phyloP scores from a whole-genome alignment of 2,797 vertebrate species.

The Dipus sagitta region DNA sequence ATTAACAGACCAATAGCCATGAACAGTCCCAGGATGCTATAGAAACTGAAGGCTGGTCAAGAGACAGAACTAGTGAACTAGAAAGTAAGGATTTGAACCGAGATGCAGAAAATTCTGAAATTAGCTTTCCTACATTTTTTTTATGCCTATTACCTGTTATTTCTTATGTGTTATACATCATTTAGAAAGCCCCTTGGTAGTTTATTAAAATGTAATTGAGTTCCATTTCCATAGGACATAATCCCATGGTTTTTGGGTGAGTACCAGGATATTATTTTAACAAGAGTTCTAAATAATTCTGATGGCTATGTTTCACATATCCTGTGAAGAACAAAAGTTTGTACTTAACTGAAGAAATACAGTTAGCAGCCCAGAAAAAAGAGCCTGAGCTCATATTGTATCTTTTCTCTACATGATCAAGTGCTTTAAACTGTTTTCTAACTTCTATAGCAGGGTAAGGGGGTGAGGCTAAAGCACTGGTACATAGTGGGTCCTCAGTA shows the following conservation, averaged over 20 bases:
- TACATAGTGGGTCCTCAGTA: constrained; percentile 10
- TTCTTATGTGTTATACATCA: not conserved
- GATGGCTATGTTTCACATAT: not conserved
- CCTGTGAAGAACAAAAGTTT: constrained; percentile 43
- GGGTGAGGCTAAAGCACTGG: not conserved
- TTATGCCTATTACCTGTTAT: not conserved
- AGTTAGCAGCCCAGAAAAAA: not conserved
- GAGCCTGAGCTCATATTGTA: not conserved
- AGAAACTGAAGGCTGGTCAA: not conserved
- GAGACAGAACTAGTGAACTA: not conserved
- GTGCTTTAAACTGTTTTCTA: constrained; percentile 14
- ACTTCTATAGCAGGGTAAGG: not conserved
- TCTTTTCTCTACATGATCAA: not conserved
- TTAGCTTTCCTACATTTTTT: not conserved
- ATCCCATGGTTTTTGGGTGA: not conserved
- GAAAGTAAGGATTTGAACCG: not conserved
- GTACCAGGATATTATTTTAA: not conserved
- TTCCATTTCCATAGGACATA: not conserved
- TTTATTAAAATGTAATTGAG: not conserved
- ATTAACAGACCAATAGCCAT: not conserved
- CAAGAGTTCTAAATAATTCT: constrained; percentile 21
- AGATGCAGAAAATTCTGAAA: not conserved
- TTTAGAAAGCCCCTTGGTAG: not conserved
- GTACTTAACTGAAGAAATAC: not conserved
- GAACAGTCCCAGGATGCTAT: not conserved